Evolutionary conservation across 2,888 invertebrate genomes (phyloP).

Genomic region (Polydrusus cervinus): DNA sequence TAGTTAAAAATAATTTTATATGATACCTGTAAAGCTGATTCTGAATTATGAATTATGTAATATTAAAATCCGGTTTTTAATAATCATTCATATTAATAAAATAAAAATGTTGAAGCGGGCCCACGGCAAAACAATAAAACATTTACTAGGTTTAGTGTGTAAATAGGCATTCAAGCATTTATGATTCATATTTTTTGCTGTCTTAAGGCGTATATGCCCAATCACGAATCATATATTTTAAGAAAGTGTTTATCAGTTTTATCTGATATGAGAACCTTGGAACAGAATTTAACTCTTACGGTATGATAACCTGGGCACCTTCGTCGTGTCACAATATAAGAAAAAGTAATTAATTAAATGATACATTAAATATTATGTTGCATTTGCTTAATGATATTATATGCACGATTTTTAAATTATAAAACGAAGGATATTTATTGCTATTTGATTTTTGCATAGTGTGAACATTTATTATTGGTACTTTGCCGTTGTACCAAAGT

Average conservation of each 20-base stretch:
- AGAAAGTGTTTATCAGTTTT: slow-evolving; percentile 23
- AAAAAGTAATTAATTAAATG: slow-evolving; percentile 24
- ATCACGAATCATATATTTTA: slow-evolving; percentile 23
- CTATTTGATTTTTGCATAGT: slow-evolving; percentile 3
- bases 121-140: slow-evolving; percentile 14
- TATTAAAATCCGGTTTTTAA: too few species aligned
- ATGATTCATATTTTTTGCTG: slow-evolving; percentile 19
- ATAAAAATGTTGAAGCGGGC: neutral
- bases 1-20: too few species aligned
- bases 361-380: slow-evolving; percentile 11
- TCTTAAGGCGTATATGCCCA: slow-evolving; percentile 11
- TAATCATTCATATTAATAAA: too few species aligned
- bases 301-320: slow-evolving; percentile 26
- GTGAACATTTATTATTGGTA: slow-evolving; percentile 1
- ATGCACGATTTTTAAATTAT: slow-evolving; percentile 11
- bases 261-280: slow-evolving; percentile 31
- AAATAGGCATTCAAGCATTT: slow-evolving; percentile 7
- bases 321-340: slow-evolving; percentile 19
- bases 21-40: too few species aligned
- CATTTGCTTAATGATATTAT: slow-evolving; percentile 14
- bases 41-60: too few species aligned
- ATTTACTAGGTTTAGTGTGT: slow-evolving; percentile 14
- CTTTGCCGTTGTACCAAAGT: neutral
- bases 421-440: slow-evolving; percentile 5
- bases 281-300: slow-evolving; percentile 31